Percentiles rank a stretch among this genome's conserved stretches.
Conservation (phyloP, 2,888 invertebrate genomes). For the Tiliacea citrago region DNA sequence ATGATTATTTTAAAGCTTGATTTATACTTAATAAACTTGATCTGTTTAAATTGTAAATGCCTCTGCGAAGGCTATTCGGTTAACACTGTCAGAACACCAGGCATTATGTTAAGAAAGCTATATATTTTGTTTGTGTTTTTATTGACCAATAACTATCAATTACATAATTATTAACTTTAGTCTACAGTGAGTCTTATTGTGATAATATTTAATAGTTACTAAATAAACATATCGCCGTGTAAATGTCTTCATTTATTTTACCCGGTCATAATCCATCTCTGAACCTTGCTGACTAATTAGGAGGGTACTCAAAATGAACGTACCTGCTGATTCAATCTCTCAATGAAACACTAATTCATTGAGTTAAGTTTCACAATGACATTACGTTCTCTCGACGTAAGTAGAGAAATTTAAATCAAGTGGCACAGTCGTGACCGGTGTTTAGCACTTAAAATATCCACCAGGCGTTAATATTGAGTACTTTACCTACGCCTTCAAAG, state of each 20-base stretch:
- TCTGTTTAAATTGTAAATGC: too few relatives aligned
- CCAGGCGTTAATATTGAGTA: constrained; percentile 39
- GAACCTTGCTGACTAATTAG: background rate
- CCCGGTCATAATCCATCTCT: background rate
- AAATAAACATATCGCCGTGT: constrained; percentile 5
- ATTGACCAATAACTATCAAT: background rate
- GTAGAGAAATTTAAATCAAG: constrained; percentile 56
- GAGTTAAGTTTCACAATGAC: constrained; percentile 21
- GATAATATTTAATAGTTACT: background rate
- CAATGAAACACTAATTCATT: constrained; percentile 27
- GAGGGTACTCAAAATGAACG: background rate
- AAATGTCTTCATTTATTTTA: constrained; percentile 37
- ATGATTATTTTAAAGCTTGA: constrained; percentile 2
- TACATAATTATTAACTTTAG: background rate
- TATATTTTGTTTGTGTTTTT: background rate
- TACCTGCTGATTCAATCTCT: constrained; percentile 1
- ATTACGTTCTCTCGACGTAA: constrained; percentile 9
- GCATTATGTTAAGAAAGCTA: constrained; percentile 6
- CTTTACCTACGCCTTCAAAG: constrained; percentile 14
- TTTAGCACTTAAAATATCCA: constrained; percentile 37
- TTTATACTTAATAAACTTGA: background rate
- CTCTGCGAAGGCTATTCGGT: background rate
- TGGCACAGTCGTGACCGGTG: constrained; percentile 29
- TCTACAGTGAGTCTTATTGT: background rate
- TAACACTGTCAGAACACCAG: background rate